Conservation (phyloP, 2,113 vertebrate genomes). For the Balaenoptera acutorostrata region DNA sequence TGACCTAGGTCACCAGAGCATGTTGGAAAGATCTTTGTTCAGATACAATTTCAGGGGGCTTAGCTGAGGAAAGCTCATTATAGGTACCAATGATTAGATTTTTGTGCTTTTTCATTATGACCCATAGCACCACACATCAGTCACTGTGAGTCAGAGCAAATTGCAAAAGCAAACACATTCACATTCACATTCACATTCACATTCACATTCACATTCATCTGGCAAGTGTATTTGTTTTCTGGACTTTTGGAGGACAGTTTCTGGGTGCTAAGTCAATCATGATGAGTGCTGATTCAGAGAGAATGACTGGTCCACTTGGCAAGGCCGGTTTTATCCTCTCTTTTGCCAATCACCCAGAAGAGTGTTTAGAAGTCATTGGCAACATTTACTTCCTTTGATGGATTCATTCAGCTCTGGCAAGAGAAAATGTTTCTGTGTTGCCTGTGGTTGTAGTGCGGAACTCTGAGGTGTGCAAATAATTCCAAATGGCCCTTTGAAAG, state of each 20-base stretch:
- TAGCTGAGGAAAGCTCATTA: slow-evolving; percentile 36
- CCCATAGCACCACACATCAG: background rate
- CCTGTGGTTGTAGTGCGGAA: background rate
- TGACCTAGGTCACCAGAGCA: background rate
- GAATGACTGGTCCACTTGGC: slow-evolving; percentile 26
- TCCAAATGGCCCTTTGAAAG: background rate
- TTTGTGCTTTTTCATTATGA: slow-evolving; percentile 33
- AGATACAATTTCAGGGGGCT: background rate
- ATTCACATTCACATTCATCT: slow-evolving; percentile 36
- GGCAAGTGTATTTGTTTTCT: slow-evolving; percentile 11
- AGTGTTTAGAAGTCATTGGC: background rate
- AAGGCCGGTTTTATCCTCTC: background rate
- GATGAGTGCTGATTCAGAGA: slow-evolving; percentile 30
- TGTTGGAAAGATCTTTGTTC: slow-evolving; percentile 37
- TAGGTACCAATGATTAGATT: slow-evolving; percentile 32
- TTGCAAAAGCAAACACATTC: slow-evolving; percentile 17
- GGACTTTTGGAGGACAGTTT: slow-evolving; percentile 22
- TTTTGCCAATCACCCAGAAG: background rate
- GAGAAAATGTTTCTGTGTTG: slow-evolving; percentile 14
- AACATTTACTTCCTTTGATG: slow-evolving; percentile 61
- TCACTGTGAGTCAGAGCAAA: slow-evolving; percentile 1
- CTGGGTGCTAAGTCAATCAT: slow-evolving; percentile 43
- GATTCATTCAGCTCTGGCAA: slow-evolving; percentile 44
- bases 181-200: background rate
- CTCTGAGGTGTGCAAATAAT: background rate